Base-by-base conservation (phyloP, 2,888 invertebrate genomes). In the Habroteleia sp. region DNA sequence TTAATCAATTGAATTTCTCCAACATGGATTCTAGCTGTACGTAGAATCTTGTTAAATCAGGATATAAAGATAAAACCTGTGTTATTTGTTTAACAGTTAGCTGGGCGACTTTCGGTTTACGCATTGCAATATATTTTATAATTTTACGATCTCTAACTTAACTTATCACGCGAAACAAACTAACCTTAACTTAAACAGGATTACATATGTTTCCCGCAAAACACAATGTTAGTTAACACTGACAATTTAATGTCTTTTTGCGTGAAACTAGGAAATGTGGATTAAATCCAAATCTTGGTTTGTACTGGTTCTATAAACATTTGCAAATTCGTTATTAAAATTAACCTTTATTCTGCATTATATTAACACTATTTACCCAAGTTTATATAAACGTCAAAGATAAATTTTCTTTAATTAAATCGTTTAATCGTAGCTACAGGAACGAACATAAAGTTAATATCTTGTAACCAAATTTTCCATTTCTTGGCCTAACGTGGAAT, bases 231-330 rank as follows among this genome's bases (percentile, higher is more conserved):
- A 42, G 33, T 48, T 37, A 52, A 54, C 50, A 17, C 44, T 35
- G 52, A 54, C 50, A 65, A 44, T 33, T 54, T 65, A 65, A 65
- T 39, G 65, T 29, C 16, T 54, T 46, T 54, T 54, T 54, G 39
- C 2, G 10, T 65, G 10, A 41, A 39, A 39, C 48, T 48, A 16
- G 4, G 25, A n/a, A 5, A 27, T 35, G 41, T 8, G 29, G 31
- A 48, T 48, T 62, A 41, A 48, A 62, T 41, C 11, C 23, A 8
- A 23, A 39, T 41, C 17, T 8, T 23, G 13, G 8, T 50, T 50
- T 35, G 6, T 23, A 20, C 23, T 14, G 1, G 44, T 14, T 44
- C 1, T 6, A 27, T 8, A 16, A 27, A 44, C 16, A 14, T 14
- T 27, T 11, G 7, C 20, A 6, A 17, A 11, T 17, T 20, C 7